Base-by-base conservation (phyloP, 2,888 invertebrate genomes). In the Phalera bucephala region DNA sequence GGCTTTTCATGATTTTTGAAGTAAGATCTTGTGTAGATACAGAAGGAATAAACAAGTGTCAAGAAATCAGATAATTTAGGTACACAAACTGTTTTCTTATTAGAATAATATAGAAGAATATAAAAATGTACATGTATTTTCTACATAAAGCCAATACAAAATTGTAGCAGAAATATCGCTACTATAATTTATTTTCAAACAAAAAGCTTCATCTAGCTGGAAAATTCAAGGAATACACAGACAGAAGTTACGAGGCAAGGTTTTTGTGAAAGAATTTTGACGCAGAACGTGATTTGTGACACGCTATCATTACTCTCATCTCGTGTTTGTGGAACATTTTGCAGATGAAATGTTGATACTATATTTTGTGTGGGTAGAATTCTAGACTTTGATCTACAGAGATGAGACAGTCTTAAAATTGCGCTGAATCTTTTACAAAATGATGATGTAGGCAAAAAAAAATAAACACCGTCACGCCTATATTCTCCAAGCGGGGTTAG, bases 261-360 rank as follows among this genome's bases (percentile, higher is more conserved):
- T 26, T 36, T 58, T 49, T 29, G 5, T 39, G 46, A 54, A 55
- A 55, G 45, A 51, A 59, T 38, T 42, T 45, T 44, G 45, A 51
- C 45, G 47, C 45, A 43, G 48, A 51, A 51, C 45, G 38, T 44
- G 59, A 37, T 45, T 46, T 51, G 53, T 42, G 51, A 58, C 57
- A 56, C 56, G 53, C 56, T 59, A 60, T 53, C 58, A 42, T 60
- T 51, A 51, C 57, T 53, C 52, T 51, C 51, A 51, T 60, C 51
- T 48, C 29, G 34, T 33, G 14, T 35, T 31, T 47, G 51, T 40
- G 49, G 41, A 52, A 45, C 34, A 43, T 38, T 31, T 48, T 40
- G 11, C 36, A 34, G 36, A 26, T 45, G 45, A 52, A 57, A 49
- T 54, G 49, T 52, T 55, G 42, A 48, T 46, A 33, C 32, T 44